phyloP scores from a whole-genome alignment of 2,797 vertebrate species.

The Aldrovandia affinis region DNA sequence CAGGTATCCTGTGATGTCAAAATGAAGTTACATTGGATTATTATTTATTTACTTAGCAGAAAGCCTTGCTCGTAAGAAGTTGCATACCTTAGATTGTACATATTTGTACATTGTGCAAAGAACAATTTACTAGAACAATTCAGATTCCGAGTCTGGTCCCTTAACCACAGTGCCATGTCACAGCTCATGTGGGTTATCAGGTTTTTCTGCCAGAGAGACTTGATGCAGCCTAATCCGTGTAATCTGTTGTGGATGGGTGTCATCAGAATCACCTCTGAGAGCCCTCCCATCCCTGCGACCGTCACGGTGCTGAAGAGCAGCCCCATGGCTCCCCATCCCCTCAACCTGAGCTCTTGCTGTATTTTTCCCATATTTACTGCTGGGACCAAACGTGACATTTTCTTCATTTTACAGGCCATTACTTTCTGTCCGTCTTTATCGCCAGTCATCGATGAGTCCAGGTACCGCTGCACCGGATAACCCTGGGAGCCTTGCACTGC shows the following conservation, averaged over 20 bases:
- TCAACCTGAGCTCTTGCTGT: neutral
- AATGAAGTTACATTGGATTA: neutral
- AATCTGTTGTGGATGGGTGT: neutral
- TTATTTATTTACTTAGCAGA: neutral
- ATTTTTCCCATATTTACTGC: constrained; percentile 29
- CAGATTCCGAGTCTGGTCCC: neutral
- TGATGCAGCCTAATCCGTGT: neutral
- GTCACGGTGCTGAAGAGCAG: neutral
- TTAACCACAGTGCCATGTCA: neutral
- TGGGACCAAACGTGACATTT: constrained; percentile 60
- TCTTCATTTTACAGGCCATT: constrained; percentile 78
- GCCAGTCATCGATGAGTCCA: constrained; percentile 13
- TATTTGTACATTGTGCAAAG: neutral
- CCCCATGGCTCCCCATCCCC: constrained; percentile 42
- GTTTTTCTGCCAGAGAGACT: neutral
- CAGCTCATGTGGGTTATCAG: neutral
- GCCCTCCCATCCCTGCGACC: neutral
- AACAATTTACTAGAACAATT: neutral
- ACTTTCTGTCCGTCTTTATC: constrained; percentile 63
- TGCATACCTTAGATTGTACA: neutral
- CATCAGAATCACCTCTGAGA: neutral
- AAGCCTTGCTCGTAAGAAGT: too few species aligned
- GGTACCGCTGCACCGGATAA: neutral
- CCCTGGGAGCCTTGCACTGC: neutral
- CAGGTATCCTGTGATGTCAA: neutral